Evolutionary conservation across 2,888 invertebrate genomes (phyloP), one percentile per base, ranked within the genome.

Genomic region (Halocaridina rubra): DNA sequence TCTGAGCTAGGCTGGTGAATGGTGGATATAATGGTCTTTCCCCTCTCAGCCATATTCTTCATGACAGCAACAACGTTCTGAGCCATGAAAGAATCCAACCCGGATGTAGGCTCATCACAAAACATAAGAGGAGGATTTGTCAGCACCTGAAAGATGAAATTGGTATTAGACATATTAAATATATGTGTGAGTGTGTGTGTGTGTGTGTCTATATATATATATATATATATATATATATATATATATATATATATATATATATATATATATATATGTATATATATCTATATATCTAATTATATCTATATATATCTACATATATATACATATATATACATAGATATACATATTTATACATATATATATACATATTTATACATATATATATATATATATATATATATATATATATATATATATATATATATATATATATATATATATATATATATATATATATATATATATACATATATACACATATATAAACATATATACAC

Each of bases 31-130:
- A 98, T 95, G 0, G 97, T 97, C 92, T 97, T 97, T 29, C 97
- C 97, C 89, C 94, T 93, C 1, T 90, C 90, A 1, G 90, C 88
- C 80, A 88, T 89, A 88, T 93, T 92, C 59, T 93, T 92, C 33
- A 96, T 91, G 0, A 96, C 95, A 91, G 95, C 94, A 22, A 97
- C 94, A 1, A 98, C 97, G 91, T 96, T 97, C 90, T 96, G 95
- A 0, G 99, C 98, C 97, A 98, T 98, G 90, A 96, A 98, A 0
- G 98, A 97, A 91, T 99, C 99, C 82, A 99, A 92, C 0, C 98
- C 98, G 0, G 98, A 98, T 0, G 98, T 99, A 0, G 98, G 98
- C 90, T 99, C 99, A 90, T 99, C 99, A 90, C 98, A 98, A 90
- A 99, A 97, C 93, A 99, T 94, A 64, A 99, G 92, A 0, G 97